Conservation (phyloP, 1,140 invertebrate genomes). For the Trichonephila clavata region DNA sequence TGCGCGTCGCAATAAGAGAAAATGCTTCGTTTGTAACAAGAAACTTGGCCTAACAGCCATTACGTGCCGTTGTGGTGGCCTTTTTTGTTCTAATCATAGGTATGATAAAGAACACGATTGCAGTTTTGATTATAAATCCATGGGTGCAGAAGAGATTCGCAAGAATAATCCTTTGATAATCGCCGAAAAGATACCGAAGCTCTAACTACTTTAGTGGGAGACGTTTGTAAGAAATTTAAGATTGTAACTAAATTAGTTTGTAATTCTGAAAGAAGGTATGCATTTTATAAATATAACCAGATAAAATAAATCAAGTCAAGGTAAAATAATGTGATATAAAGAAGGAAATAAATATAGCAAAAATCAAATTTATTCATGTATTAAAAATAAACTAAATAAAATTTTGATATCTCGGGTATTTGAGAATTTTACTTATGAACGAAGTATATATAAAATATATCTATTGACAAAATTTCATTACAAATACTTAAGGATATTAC, state of each 20-base stretch:
- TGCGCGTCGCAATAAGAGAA: neutral
- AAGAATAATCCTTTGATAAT: conserved; percentile 99
- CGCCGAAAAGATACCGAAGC: conserved; percentile 99
- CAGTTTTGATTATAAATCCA: conserved; percentile 98
- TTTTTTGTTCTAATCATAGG: conserved; percentile 98
- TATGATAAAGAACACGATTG: conserved; percentile 99
- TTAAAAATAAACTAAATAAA: too few species aligned
- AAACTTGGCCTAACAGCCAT: conserved; percentile 86
- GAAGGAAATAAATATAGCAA: too few species aligned
- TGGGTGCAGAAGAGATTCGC: conserved; percentile 98
- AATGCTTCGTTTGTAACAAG: conserved; percentile 46
- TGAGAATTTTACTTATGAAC: too few species aligned
- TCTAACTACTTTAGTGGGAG: conserved; percentile 86
- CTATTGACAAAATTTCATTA: too few species aligned
- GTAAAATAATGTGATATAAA: too few species aligned
- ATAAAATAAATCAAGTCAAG: too few species aligned
- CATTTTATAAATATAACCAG: too few species aligned
- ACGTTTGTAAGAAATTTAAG: neutral
- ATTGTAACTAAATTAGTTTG: neutral
- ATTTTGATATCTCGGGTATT: too few species aligned
- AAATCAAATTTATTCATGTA: too few species aligned
- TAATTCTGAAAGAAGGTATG: too few species aligned
- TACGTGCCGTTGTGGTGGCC: conserved; percentile 98
- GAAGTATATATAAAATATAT: too few species aligned
- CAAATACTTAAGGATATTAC: too few species aligned